These are phyloP conservation scores for Leptocoma aspasia DNA, from an alignment of 2,113 vertebrate genomes.

Conservation along the genomic window DNA sequence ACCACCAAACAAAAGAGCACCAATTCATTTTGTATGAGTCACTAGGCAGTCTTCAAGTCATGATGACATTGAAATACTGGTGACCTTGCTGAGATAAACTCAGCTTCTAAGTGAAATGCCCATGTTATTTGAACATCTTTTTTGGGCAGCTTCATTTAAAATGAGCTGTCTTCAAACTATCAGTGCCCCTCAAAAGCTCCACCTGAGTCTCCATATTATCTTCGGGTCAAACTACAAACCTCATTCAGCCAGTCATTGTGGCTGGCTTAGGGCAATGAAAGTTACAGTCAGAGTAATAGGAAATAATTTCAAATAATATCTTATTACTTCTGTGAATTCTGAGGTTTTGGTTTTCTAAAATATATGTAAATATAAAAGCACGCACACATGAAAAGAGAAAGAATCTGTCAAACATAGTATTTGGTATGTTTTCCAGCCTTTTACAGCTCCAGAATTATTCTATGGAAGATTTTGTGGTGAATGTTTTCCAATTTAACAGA, in stretches of 20 bases:
- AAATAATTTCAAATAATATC: conserved; percentile 20
- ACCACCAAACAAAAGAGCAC: neutral
- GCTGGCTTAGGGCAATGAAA: neutral
- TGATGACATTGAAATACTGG: neutral
- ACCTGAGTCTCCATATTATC: neutral
- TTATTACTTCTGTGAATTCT: neutral
- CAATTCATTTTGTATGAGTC: neutral
- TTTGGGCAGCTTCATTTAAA: neutral
- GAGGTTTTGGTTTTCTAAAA: conserved; percentile 3
- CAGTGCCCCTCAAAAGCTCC: neutral
- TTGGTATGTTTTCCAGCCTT: neutral
- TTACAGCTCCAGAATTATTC: conserved; percentile 32
- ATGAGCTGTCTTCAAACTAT: neutral
- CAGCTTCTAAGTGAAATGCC: neutral
- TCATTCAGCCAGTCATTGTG: neutral
- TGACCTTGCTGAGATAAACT: neutral
- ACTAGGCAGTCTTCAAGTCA: neutral
- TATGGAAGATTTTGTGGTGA: neutral
- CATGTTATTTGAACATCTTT: neutral
- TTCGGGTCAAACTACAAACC: neutral
- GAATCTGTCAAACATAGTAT: neutral
- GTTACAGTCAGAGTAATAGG: neutral
- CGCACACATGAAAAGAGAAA: neutral
- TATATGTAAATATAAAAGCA: neutral
- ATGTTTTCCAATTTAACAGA: conserved; percentile 28